Evolutionary conservation across 2,113 vertebrate species (phyloP), one percentile per base, ranked within the genome.

Genomic region (Clarias magur): DNA sequence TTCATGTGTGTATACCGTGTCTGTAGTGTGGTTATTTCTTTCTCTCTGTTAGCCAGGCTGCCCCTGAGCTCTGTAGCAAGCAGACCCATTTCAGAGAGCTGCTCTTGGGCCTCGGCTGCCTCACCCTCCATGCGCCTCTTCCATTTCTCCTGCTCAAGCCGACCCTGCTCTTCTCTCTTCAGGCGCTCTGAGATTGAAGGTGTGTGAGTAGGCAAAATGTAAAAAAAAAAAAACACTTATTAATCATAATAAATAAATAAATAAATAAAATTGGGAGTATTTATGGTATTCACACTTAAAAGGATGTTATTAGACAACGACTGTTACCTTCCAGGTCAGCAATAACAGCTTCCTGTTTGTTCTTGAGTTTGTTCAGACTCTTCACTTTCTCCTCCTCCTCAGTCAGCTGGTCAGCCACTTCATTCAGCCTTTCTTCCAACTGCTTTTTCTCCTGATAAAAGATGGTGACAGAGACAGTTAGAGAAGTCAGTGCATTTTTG

Each of bases 311-410:
- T 27, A 65, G 62, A 83, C 13, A 84, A 65, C 6, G 59, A 10
- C 56, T 60, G 21, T 82, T 93, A 98, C 97, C 97, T 89, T 98
- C 97, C 70, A 97, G 92, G 91, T 98, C 97, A 0, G 95, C 95
- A 0, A 98, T 96, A 3, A 96, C 91, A 6, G 97, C 96, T 85
- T 98, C 97, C 27, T 98, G 97, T 79, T 97, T 97, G 92, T 96
- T 96, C 78, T 97, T 96, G 0, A 97, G 95, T 88, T 98, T 98
- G 88, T 94, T 96, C 2, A 98, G 94, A 88, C 96, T 97, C 92
- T 98, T 98, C 86, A 96, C 93, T 85, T 97, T 98, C 92, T 98
- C 97, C 68, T 98, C 97, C 87, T 98, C 97, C 82, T 97, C 97
- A 0, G 96, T 96, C 12, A 97, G 94, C 85, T 96, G 96, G 42